Evolutionary conservation across 2,113 vertebrate genomes (phyloP).

Genomic region (Petaurus breviceps): DNA sequence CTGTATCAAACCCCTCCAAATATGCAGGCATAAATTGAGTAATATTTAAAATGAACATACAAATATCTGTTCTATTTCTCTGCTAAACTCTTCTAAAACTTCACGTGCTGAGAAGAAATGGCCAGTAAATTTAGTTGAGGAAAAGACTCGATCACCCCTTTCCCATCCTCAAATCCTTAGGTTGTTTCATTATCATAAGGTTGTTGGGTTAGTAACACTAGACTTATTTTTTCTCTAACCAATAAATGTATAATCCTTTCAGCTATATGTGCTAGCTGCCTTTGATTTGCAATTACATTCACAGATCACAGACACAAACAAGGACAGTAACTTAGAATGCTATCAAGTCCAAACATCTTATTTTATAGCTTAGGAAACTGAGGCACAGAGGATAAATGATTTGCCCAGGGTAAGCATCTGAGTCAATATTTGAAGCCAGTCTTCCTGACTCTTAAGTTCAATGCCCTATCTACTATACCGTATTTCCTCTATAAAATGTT

Average conservation of each 20-base stretch:
- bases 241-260: neutral
- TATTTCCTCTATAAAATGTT: no score
- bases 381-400: no score
- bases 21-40: accelerated
- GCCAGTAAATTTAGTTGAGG: neutral
- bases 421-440: no score
- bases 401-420: no score
- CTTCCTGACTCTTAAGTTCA: no score
- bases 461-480: no score
- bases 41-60: no score
- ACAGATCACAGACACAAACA: neutral
- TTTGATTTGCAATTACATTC: neutral
- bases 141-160: neutral
- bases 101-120: neutral
- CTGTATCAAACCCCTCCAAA: accelerated
- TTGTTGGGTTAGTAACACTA: neutral
- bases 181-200: neutral
- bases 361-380: no score
- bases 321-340: no score
- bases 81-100: neutral
- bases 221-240: neutral
- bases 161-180: conserved; percentile 20
- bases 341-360: no score
- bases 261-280: neutral
- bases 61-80: neutral